Conservation (phyloP, 2,888 invertebrate genomes). For the Arge pagana region DNA sequence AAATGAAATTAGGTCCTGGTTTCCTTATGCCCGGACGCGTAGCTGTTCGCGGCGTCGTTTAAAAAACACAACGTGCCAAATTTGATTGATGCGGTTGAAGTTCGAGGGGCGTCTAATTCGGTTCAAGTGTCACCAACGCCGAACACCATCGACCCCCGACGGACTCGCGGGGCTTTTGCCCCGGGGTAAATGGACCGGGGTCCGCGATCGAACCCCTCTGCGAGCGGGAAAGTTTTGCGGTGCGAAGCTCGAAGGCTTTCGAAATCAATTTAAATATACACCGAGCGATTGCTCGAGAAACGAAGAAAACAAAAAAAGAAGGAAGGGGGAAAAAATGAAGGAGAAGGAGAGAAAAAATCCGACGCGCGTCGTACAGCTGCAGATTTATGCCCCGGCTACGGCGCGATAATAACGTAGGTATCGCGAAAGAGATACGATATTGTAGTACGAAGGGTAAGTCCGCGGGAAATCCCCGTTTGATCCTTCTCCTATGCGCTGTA, state of each 20-base stretch:
- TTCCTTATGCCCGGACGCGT: too few species aligned
- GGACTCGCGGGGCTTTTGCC: neutral
- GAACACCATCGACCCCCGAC: conserved; percentile 16
- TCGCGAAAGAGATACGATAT: conserved; percentile 11
- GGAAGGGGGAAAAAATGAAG: too few species aligned
- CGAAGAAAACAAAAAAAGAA: too few species aligned
- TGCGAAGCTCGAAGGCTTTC: conserved; percentile 11
- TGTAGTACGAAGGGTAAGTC: conserved; percentile 23
- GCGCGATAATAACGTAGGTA: too few species aligned
- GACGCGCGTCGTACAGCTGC: too few species aligned
- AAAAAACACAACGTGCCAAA: conserved; percentile 19
- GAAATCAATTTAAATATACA: conserved; percentile 20
- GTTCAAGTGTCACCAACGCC: conserved; percentile 22
- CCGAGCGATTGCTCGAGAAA: too few species aligned
- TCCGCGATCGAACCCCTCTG: conserved; percentile 3
- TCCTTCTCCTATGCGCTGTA: conserved; percentile 37
- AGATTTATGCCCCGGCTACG: too few species aligned
- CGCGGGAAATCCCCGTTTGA: conserved; percentile 40
- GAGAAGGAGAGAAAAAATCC: too few species aligned
- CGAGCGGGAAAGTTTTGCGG: too few species aligned
- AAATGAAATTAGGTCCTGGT: too few species aligned
- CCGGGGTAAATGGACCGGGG: conserved; percentile 14
- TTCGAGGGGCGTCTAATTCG: conserved; percentile 20
- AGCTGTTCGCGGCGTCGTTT: too few species aligned
- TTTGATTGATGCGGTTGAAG: conserved; percentile 20